phyloP scores from a whole-genome alignment of 2,113 vertebrate genomes.

The Girardinichthys multiradiatus region DNA sequence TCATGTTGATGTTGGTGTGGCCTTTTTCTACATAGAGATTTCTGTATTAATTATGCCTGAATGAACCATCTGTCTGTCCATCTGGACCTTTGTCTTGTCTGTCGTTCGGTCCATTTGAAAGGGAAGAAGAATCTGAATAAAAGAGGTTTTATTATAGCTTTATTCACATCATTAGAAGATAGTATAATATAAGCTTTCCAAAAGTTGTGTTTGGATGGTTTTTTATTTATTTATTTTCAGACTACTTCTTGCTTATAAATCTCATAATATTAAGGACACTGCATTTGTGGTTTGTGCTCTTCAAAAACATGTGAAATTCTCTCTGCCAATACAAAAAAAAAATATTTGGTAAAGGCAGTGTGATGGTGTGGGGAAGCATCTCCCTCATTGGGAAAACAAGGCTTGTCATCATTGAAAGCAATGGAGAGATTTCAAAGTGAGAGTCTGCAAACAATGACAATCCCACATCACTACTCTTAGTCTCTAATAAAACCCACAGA shows the following conservation, averaged over 20 bases:
- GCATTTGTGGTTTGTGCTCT: too few relatives aligned
- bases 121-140: neutral
- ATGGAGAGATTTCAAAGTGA: neutral
- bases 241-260: too few relatives aligned
- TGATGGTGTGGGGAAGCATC: too few relatives aligned
- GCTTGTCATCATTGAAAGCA: neutral
- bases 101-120: slow-evolving; percentile 30
- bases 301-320: too few relatives aligned
- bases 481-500: neutral
- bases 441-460: neutral
- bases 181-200: too few relatives aligned
- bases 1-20: neutral
- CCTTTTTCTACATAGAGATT: slow-evolving; percentile 1
- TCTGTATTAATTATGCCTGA: slow-evolving; percentile 37
- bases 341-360: too few relatives aligned
- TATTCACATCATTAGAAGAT: neutral
- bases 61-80: slow-evolving; percentile 71
- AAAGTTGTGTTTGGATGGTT: neutral
- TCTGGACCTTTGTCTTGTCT: slow-evolving; percentile 55
- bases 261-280: too few relatives aligned
- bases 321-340: too few relatives aligned
- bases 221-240: too few relatives aligned
- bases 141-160: neutral
- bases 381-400: neutral
- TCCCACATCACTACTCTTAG: neutral